Evolutionary conservation across 2,797 vertebrate species (phyloP).

Genomic region (Heterohyrax brucei): DNA sequence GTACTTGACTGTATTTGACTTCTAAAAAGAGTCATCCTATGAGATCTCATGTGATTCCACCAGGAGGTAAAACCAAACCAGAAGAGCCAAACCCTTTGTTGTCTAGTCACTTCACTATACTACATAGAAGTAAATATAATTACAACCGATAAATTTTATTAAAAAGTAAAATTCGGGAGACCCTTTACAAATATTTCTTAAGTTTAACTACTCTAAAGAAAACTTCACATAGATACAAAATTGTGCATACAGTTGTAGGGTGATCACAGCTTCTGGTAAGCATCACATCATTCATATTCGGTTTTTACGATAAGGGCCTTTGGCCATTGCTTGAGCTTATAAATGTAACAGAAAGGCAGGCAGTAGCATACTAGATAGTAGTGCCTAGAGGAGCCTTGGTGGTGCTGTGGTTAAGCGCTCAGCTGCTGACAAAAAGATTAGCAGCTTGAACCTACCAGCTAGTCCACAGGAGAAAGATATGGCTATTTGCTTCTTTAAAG

Average conservation of each 20-base stretch:
- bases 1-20: background rate
- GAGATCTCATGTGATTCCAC: background rate
- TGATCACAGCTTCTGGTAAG: background rate
- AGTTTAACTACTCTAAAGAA: background rate
- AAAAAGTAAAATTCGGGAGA: background rate
- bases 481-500: background rate
- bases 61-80: background rate
- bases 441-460: background rate
- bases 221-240: background rate
- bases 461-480: background rate
- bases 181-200: background rate
- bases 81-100: background rate
- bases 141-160: background rate
- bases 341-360: background rate
- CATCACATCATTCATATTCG: background rate
- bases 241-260: background rate
- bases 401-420: background rate
- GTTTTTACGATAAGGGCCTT: background rate
- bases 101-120: background rate
- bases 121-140: background rate
- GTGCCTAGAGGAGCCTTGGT: background rate
- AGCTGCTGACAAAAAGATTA: background rate
- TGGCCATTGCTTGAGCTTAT: background rate
- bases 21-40: background rate
- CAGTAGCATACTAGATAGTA: fast-evolving